These are phyloP conservation scores for Hypena proboscidalis DNA, from an alignment of 2,888 invertebrate species.

Conservation along the genomic window DNA sequence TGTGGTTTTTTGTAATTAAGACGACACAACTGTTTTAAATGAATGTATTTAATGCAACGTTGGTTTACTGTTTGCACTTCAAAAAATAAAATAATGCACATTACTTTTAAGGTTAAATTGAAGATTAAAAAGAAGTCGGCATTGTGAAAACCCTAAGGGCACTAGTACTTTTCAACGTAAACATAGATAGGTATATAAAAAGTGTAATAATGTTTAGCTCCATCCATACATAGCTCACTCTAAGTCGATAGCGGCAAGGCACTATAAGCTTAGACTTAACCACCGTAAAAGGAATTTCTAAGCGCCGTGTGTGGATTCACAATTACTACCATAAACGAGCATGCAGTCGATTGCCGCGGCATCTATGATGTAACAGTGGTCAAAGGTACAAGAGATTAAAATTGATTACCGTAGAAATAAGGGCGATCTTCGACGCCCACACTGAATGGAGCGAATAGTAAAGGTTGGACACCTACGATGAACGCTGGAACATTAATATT, in stretches of 20 bases:
- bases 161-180: too few relatives aligned
- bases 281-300: slow-evolving; percentile 56
- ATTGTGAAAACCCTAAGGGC: too few relatives aligned
- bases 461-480: not conserved
- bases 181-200: not conserved
- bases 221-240: slow-evolving; percentile 18
- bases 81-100: too few relatives aligned
- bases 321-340: slow-evolving; percentile 42
- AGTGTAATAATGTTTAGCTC: slow-evolving; percentile 11
- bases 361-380: slow-evolving; percentile 40
- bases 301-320: slow-evolving; percentile 52
- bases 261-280: slow-evolving; percentile 42
- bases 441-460: slow-evolving; percentile 4
- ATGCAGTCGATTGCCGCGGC: slow-evolving; percentile 51
- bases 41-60: too few relatives aligned
- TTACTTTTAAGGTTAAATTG: too few relatives aligned
- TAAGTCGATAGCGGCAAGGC: slow-evolving; percentile 31
- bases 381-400: slow-evolving; percentile 28
- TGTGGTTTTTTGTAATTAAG: too few relatives aligned
- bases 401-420: slow-evolving; percentile 40
- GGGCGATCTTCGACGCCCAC: slow-evolving; percentile 35
- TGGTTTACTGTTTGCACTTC: too few relatives aligned
- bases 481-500: not conserved
- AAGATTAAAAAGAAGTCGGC: too few relatives aligned
- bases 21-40: too few relatives aligned